Conservation (phyloP, 2,888 invertebrate species). For the Andrena flavipes region DNA sequence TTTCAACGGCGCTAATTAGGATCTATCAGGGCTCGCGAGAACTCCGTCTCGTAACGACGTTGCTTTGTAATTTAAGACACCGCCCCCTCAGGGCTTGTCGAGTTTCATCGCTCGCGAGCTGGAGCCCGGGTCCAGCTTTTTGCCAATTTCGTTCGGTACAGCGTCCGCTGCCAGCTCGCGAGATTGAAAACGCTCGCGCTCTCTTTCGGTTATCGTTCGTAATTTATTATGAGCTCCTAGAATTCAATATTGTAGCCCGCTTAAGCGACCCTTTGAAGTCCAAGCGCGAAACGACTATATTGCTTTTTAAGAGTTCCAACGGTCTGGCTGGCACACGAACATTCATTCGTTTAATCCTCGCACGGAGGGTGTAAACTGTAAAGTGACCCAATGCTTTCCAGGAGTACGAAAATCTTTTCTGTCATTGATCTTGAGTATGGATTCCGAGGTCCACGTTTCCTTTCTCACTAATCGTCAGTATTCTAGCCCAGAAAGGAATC, state of each 20-base stretch:
- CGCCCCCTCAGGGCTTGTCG: slow-evolving; percentile 8
- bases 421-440: no score
- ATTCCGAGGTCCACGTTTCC: no score
- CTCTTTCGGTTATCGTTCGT: background rate
- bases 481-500: background rate
- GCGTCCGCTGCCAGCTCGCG: no score
- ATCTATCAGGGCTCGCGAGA: slow-evolving; percentile 45
- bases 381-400: no score
- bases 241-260: slow-evolving; percentile 1
- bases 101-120: slow-evolving; percentile 29
- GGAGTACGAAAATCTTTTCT: no score
- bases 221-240: background rate
- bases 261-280: slow-evolving; percentile 9
- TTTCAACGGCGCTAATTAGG: slow-evolving; percentile 52
- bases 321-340: background rate
- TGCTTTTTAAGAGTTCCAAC: background rate
- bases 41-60: slow-evolving; percentile 37
- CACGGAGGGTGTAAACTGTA: no score
- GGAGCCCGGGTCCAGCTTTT: background rate
- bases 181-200: no score
- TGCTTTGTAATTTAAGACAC: slow-evolving; percentile 47
- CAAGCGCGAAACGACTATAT: slow-evolving; percentile 3
- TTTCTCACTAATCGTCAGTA: background rate
- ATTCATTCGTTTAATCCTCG: background rate
- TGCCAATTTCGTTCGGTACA: background rate